Evolutionary conservation across 2,888 invertebrate species (phyloP), one percentile per base, ranked within the genome.

Genomic region (Lymantria dispar): DNA sequence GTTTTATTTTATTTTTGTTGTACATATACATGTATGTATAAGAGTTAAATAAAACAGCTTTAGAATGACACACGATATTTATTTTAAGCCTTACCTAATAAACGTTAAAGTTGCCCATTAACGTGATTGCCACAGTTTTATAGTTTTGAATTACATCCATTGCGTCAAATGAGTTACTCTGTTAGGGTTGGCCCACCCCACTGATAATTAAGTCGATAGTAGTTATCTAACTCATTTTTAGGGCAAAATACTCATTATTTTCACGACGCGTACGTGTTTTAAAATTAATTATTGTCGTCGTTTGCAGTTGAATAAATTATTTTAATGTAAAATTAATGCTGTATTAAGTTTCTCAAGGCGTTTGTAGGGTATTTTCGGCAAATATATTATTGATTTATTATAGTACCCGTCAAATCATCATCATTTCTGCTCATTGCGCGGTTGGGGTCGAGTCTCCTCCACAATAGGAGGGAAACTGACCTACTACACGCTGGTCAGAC

Each of bases 41-140:
- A 59, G 60, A 61, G 52, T 72, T 76, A 57, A 82, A 85, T 86
- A 87, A 86, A 87, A 42, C 66, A 74, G 80, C 82, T 82, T 80
- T 54, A 33, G 14, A 7, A 40, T 9, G 74, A 78, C 70, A 74
- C 78, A 77, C 78, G 74, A 73, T 77, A 74, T 84, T 85, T 83
- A 77, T 80, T 81, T 80, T 66, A 70, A 71, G 76, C 73, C 76
- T 79, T 78, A 82, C 82, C 81, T 77, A 58, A 73, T 69, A 39
- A 66, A 71, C 64, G 61, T 64, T 60, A 14, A 62, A 57, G 49
- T 47, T 0, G 52, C 58, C 63, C 69, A 70, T 68, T 70, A 67
- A 52, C 49, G 48, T 58, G 60, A 69, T 70, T 66, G 59, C 45
- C 42, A 39, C 44, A 39, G 52, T 46, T 45, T 60, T 63, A 58